Evolutionary conservation across 1,140 invertebrate genomes (phyloP).

Genomic region (Fragariocoptes setiger): DNA sequence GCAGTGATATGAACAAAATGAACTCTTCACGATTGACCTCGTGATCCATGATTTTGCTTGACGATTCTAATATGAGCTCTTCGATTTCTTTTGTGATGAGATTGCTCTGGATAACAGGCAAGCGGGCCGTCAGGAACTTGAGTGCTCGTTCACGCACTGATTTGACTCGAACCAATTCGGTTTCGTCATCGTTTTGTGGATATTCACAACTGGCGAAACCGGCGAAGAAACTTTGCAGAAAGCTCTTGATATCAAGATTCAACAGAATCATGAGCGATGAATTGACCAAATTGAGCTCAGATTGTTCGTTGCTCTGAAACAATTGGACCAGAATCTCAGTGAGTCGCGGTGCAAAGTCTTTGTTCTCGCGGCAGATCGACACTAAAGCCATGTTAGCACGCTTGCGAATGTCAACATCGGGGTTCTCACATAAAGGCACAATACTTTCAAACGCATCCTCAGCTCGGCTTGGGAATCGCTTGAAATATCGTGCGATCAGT

Average conservation of each 20-base stretch:
- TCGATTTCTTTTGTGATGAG: conserved; percentile 52
- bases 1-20: conserved; percentile 48
- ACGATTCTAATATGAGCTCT: conserved; percentile 45
- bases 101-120: conserved; percentile 40
- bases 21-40: conserved; percentile 72
- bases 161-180: no score
- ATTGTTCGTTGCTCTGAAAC: conserved; percentile 44
- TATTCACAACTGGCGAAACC: no score
- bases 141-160: conserved; percentile 57
- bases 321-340: conserved; percentile 69
- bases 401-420: conserved; percentile 30
- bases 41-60: conserved; percentile 41
- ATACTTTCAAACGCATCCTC: conserved; percentile 61
- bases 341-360: conserved; percentile 48
- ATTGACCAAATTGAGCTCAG: conserved; percentile 43
- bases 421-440: conserved; percentile 79
- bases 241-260: conserved; percentile 27
- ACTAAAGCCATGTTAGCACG: neutral
- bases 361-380: conserved; percentile 43
- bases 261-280: conserved; percentile 30
- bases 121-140: conserved; percentile 48
- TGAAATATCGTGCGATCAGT: conserved; percentile 77
- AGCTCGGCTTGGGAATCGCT: conserved; percentile 49
- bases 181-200: conserved; percentile 36
- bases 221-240: conserved; percentile 44